Percentiles rank a stretch among this genome's conserved stretches.
Evolutionary conservation across 2,888 invertebrate species (phyloP).

Genomic region (Orchesellides sinensis): DNA sequence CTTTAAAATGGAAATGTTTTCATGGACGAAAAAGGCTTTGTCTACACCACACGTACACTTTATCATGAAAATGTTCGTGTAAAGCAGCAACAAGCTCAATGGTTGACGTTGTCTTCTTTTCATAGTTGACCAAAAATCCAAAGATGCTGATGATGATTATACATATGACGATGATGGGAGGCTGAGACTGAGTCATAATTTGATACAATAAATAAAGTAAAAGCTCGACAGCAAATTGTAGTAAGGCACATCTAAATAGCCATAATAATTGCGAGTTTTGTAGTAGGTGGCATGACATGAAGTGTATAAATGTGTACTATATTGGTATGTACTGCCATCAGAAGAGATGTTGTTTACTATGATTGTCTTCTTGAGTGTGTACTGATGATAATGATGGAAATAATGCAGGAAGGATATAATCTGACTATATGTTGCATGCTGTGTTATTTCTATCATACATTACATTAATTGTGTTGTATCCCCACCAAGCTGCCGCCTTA

Average conservation of each 20-base stretch:
- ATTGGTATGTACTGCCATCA: not conserved
- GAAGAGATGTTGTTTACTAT: not conserved
- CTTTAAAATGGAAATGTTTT: constrained; percentile 25
- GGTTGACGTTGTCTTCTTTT: not conserved
- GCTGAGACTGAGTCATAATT: constrained; percentile 58
- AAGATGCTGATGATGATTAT: not conserved
- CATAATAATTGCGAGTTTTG: constrained; percentile 43
- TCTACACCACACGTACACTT: constrained; percentile 12
- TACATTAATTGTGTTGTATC: constrained; percentile 11
- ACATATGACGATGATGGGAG: constrained; percentile 25
- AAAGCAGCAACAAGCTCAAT: not conserved
- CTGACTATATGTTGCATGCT: constrained; percentile 16
- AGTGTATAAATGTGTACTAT: too few relatives aligned
- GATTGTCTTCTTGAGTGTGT: not conserved
- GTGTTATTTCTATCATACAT: constrained; percentile 45
- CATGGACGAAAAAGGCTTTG: constrained; percentile 62
- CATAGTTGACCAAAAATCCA: not conserved
- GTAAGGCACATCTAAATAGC: constrained; percentile 48
- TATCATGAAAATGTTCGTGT: constrained; percentile 31
- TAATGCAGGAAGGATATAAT: constrained; percentile 55
- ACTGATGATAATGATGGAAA: constrained; percentile 31
- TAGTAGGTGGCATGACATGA: constrained; percentile 40
- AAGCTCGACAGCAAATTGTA: constrained; percentile 57
- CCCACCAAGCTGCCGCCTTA: not conserved
- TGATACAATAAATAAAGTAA: constrained; percentile 62